Conservation (phyloP, 2,113 vertebrate genomes). For the Machaerirhynchus nigripectus region DNA sequence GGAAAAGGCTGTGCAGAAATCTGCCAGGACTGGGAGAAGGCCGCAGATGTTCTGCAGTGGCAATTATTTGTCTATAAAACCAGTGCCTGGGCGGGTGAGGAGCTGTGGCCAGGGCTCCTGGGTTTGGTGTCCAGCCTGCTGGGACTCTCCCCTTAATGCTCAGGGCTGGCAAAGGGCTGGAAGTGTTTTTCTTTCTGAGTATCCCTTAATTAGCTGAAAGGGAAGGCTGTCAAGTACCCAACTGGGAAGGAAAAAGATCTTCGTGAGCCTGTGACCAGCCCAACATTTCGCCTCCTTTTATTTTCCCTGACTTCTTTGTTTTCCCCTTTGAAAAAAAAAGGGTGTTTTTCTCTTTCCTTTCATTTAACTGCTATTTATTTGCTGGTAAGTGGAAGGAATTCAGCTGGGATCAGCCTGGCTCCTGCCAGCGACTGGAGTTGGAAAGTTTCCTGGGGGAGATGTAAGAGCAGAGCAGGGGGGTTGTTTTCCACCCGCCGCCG, state of each 20-base stretch:
- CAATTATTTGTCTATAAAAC: background rate
- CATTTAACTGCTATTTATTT: constrained; percentile 54
- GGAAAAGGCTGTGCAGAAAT: background rate
- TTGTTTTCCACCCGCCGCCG: background rate
- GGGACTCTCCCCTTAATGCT: background rate
- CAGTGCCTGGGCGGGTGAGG: background rate
- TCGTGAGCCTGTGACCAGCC: background rate
- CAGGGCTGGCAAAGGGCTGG: constrained; percentile 22
- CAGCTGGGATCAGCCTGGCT: constrained; percentile 40
- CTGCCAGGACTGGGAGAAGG: background rate
- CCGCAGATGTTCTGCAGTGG: rapidly evolving
- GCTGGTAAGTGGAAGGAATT: constrained; percentile 59
- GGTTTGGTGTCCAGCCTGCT: background rate
- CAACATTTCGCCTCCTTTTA: background rate
- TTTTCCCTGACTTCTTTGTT: constrained; percentile 26
- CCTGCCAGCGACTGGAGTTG: constrained; percentile 35
- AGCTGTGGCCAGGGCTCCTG: background rate
- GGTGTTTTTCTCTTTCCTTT: constrained; percentile 35
- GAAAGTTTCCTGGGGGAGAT: constrained; percentile 43
- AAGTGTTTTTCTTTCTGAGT: constrained; percentile 3
- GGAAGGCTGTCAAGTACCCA: constrained; percentile 11
- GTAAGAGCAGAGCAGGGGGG: constrained; percentile 6
- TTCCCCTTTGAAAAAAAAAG: constrained; percentile 19
- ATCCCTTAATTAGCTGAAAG: constrained; percentile 38
- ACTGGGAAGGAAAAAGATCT: background rate